A percentile compares a stretch with the other conserved stretches of the same genome.
phyloP scores from a whole-genome alignment of 37 sponge, comb jelly and placozoan genomes.

The Cliona cf. orientalis region DNA sequence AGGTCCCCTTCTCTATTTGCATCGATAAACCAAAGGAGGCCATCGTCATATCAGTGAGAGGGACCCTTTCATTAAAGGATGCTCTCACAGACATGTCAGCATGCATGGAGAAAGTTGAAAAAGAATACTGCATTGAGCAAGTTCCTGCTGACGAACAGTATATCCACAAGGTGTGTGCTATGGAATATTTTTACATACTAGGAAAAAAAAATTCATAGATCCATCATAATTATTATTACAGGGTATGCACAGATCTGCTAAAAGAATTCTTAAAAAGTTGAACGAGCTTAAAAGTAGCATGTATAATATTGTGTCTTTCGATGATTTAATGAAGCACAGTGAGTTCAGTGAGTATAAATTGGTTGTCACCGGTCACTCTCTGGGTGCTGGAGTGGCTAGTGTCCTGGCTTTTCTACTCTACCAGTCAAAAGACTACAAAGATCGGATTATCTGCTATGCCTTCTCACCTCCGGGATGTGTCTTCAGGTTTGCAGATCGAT shows the following conservation, averaged over 20 bases:
- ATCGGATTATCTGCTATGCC: conserved; percentile 44
- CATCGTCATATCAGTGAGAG: conserved; percentile 76
- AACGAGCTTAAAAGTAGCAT: not conserved
- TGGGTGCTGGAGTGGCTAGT: conserved; percentile 65
- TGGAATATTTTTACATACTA: too few species aligned
- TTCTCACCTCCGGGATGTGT: conserved; percentile 67
- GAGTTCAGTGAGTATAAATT: conserved; percentile 20
- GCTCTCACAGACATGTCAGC: conserved; percentile 33
- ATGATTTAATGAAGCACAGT: too few species aligned
- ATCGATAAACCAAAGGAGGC: conserved; percentile 51
- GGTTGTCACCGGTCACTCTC: conserved; percentile 45
- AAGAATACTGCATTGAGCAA: not conserved
- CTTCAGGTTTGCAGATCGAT: too few species aligned
- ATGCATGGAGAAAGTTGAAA: not conserved
- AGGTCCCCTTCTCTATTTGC: conserved; percentile 67
- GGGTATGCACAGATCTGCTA: not conserved
- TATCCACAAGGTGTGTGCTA: conserved; percentile 16
- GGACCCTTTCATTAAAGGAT: conserved; percentile 79
- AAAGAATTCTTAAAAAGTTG: not conserved
- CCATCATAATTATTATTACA: too few species aligned
- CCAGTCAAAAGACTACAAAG: conserved; percentile 1
- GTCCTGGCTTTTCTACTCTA: conserved; percentile 45
- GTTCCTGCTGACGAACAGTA: not conserved
- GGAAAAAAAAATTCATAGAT: too few species aligned
- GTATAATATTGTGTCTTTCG: too few species aligned